Evolutionary conservation across 2,888 invertebrate genomes (phyloP).

Genomic region (Chaetogeoica ovagalla): DNA sequence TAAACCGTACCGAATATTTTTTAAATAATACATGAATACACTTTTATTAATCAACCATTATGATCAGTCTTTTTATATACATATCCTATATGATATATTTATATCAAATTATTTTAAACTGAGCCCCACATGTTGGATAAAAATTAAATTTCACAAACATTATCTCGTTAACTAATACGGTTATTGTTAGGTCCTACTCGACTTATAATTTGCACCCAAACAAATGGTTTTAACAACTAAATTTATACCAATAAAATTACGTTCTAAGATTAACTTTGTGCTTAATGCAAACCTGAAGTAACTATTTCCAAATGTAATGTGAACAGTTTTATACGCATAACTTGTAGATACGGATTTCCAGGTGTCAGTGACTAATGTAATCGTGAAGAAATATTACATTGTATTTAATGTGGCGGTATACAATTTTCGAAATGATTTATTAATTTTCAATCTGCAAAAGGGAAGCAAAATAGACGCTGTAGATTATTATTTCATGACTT

Average conservation of each 20-base stretch:
- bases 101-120: background rate
- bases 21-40: background rate
- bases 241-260: constrained; percentile 5
- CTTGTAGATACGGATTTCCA: constrained; percentile 2
- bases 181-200: background rate
- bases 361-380: constrained; percentile 25
- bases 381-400: constrained; percentile 28
- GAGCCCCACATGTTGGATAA: background rate
- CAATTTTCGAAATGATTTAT: constrained; percentile 39
- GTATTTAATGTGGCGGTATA: constrained; percentile 29
- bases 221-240: background rate
- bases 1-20: background rate
- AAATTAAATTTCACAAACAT: background rate
- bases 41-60: constrained; percentile 4
- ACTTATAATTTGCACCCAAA: background rate
- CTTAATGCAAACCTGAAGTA: constrained; percentile 34
- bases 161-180: background rate
- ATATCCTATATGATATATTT: no score
- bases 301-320: constrained; percentile 27
- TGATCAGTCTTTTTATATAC: constrained; percentile 29
- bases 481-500: constrained; percentile 22
- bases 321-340: constrained; percentile 8
- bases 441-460: constrained; percentile 49
- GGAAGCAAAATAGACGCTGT: constrained; percentile 47
- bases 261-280: constrained; percentile 1